Evolutionary conservation across 1,140 invertebrate genomes (phyloP).

Genomic region (Berghia stephanieae): DNA sequence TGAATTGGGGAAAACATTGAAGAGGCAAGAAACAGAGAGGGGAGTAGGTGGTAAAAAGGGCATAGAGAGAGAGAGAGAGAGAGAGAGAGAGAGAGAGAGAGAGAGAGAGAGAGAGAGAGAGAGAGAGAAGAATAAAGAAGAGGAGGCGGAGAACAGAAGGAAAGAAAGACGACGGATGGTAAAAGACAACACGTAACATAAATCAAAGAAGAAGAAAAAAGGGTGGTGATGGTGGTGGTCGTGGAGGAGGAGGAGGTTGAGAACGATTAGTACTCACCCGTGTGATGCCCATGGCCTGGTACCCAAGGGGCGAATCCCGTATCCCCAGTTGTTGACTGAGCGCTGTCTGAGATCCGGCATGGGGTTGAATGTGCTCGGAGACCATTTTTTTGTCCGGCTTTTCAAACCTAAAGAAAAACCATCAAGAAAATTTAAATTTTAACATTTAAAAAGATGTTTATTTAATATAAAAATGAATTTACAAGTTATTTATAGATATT

Average conservation of each 20-base stretch:
- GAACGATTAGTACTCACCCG: conserved; percentile 41
- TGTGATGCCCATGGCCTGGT: conserved; percentile 50
- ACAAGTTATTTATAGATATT: not conserved
- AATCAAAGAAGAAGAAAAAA: not conserved
- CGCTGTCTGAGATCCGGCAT: conserved; percentile 48
- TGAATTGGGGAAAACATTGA: not conserved
- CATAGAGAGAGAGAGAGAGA: not conserved
- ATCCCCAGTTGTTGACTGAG: conserved; percentile 52
- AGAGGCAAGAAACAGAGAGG: not conserved
- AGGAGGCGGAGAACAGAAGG: not conserved
- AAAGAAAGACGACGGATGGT: not conserved
- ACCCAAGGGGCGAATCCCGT: conserved; percentile 36
- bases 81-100: not conserved
- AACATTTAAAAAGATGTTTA: conserved; percentile 25
- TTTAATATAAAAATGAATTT: not conserved
- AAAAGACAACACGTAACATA: not conserved
- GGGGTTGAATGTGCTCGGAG: conserved; percentile 52
- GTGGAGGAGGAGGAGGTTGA: not conserved
- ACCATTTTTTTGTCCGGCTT: conserved; percentile 52
- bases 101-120: not conserved
- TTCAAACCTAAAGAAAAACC: conserved; percentile 50
- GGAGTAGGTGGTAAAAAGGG: not conserved
- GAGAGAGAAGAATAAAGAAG: not conserved
- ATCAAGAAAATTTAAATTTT: conserved; percentile 22
- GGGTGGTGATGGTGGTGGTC: not conserved